Conservation (phyloP, 2,113 vertebrate genomes). For the Eidolon helvum region DNA sequence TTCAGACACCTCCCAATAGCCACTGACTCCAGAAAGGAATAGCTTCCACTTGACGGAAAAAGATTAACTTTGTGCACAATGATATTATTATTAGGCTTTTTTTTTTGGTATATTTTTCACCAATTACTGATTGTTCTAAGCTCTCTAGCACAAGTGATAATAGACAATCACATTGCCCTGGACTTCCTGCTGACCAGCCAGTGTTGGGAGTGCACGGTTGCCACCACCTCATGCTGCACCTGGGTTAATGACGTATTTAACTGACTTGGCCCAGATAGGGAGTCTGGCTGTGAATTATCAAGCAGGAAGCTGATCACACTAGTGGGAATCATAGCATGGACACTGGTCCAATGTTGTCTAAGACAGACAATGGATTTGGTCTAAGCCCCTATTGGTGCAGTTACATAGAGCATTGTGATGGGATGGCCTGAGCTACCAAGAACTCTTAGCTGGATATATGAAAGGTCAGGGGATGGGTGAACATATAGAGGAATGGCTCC, state of each 20-base stretch:
- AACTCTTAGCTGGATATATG: neutral
- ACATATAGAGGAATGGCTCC: neutral
- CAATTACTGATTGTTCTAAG: neutral
- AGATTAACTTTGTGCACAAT: neutral
- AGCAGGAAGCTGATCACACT: neutral
- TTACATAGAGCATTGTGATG: neutral
- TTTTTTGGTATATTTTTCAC: neutral
- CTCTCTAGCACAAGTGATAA: neutral
- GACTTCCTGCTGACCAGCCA: neutral
- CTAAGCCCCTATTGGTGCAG: neutral
- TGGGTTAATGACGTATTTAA: neutral
- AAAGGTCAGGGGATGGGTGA: neutral
- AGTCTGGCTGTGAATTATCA: neutral
- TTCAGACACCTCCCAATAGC: neutral
- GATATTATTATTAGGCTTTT: neutral
- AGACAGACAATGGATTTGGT: neutral
- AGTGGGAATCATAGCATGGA: neutral
- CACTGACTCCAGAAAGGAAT: neutral
- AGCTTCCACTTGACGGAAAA: neutral
- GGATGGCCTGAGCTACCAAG: neutral
- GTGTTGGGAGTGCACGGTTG: neutral
- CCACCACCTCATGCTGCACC: neutral
- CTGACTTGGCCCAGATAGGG: neutral
- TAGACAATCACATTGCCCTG: neutral
- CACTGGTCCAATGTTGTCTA: neutral